phyloP scores from a whole-genome alignment of 2,113 vertebrate species.

The Oreocharis arfaki region DNA sequence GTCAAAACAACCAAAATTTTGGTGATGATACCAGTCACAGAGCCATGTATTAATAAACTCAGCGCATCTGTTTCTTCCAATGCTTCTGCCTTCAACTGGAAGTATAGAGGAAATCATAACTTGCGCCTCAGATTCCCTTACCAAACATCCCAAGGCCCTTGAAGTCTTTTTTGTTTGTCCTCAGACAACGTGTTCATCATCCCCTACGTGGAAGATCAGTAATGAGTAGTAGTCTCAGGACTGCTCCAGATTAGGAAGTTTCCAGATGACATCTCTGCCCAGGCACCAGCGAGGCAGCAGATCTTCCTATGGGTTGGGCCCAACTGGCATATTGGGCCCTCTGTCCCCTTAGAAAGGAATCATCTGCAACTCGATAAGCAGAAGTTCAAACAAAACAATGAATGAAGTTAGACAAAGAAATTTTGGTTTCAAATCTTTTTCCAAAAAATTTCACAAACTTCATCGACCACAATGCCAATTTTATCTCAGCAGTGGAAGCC shows the following conservation, averaged over 20 bases:
- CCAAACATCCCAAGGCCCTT: neutral
- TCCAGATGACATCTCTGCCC: neutral
- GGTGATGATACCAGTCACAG: neutral
- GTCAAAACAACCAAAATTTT: neutral
- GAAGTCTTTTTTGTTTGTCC: neutral
- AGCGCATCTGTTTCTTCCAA: neutral
- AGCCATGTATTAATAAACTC: neutral
- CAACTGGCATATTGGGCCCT: neutral
- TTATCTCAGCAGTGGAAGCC: neutral
- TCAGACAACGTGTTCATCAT: fast-evolving
- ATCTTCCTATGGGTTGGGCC: neutral
- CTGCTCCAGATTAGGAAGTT: neutral
- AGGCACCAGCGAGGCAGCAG: neutral
- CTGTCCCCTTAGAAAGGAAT: neutral
- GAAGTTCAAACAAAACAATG: neutral
- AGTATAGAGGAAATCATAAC: neutral
- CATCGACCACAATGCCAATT: neutral
- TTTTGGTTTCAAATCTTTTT: neutral
- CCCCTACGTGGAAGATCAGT: neutral
- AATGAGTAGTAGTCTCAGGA: neutral
- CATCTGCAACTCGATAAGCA: neutral
- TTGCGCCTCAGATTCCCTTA: neutral
- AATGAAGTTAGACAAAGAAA: neutral
- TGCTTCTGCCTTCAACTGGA: neutral
- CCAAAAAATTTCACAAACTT: neutral